Evolutionary conservation across 2,113 vertebrate species (phyloP).

Genomic region (Alligator mississippiensis): DNA sequence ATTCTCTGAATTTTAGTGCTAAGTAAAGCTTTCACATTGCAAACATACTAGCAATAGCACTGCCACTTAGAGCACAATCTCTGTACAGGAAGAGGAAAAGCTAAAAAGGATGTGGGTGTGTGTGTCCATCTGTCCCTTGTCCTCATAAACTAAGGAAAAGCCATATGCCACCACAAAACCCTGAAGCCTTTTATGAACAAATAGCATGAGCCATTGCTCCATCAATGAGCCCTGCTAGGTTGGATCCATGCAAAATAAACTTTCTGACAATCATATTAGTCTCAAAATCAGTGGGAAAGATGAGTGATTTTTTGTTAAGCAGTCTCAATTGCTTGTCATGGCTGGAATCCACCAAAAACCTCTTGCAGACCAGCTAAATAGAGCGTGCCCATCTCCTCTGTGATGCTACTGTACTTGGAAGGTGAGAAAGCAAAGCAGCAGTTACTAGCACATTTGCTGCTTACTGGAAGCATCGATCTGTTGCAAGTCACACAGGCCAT

Average conservation of each 20-base stretch:
- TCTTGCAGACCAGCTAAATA: background rate
- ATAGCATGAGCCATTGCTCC: background rate
- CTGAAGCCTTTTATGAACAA: background rate
- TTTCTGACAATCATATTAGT: background rate
- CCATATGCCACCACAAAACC: background rate
- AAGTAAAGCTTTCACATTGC: too few relatives aligned
- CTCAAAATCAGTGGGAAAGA: background rate
- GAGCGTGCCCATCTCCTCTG: background rate
- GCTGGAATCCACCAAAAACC: background rate
- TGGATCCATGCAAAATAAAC: background rate
- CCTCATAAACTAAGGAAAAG: background rate
- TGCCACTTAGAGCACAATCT: background rate
- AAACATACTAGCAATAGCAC: background rate
- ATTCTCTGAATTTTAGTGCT: background rate
- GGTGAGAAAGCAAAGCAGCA: background rate
- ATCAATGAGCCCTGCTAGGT: background rate
- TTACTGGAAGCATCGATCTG: background rate
- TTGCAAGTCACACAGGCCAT: background rate
- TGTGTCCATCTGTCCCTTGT: too few relatives aligned
- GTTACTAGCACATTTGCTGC: background rate
- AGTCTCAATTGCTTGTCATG: background rate
- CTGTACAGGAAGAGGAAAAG: background rate
- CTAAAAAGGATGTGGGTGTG: background rate
- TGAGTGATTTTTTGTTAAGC: background rate
- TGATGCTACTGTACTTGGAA: background rate